phyloP scores from a whole-genome alignment of 2,888 invertebrate species.

The Eilema depressum region DNA sequence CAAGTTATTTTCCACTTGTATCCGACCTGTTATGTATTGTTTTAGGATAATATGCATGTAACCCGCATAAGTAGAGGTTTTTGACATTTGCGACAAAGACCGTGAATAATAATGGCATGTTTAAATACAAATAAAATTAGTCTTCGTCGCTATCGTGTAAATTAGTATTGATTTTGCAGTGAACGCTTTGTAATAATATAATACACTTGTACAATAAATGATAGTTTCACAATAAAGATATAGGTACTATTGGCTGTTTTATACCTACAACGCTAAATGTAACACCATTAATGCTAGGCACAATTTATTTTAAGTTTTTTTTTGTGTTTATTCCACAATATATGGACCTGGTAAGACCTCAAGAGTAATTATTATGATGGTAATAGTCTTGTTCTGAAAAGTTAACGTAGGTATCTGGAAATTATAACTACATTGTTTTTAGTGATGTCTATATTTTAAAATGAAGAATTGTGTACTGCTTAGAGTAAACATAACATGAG shows the following conservation, averaged over 20 bases:
- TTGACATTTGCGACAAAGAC: slow-evolving; percentile 65
- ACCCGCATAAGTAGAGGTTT: slow-evolving; percentile 71
- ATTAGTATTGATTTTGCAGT: slow-evolving; percentile 43
- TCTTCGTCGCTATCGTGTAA: slow-evolving; percentile 33
- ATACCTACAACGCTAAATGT: neutral
- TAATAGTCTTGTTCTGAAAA: neutral
- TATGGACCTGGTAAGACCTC: neutral
- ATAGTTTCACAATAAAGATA: neutral
- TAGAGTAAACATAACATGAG: neutral
- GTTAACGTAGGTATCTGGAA: neutral
- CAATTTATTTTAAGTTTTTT: too few species aligned
- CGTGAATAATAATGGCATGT: slow-evolving; percentile 52
- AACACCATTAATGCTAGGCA: neutral
- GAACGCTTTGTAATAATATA: slow-evolving; percentile 23
- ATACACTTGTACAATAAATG: neutral
- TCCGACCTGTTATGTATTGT: slow-evolving; percentile 49
- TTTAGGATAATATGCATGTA: slow-evolving; percentile 55
- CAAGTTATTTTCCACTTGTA: slow-evolving; percentile 39
- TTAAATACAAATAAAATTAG: slow-evolving; percentile 39
- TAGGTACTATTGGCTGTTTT: neutral
- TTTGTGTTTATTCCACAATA: neutral
- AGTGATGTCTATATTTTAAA: neutral
- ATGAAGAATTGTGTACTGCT: neutral
- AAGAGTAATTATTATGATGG: neutral
- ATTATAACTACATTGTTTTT: neutral